Evolutionary conservation across 2,113 vertebrate genomes (phyloP).

Genomic region (Tychaedon coryphoeus): DNA sequence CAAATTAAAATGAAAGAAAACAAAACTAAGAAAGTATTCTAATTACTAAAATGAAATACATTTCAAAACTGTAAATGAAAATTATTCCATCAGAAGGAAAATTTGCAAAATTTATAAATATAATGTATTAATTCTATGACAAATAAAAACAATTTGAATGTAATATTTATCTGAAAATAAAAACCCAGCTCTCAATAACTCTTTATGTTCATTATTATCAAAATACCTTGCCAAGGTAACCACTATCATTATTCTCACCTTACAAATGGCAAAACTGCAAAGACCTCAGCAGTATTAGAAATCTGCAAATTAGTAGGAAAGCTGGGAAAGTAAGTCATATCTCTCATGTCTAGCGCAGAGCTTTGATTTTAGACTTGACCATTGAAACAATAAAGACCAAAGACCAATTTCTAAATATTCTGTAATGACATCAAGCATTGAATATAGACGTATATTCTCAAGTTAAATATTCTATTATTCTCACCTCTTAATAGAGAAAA

Average conservation of each 20-base stretch:
- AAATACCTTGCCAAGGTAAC: not conserved
- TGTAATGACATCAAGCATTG: not conserved
- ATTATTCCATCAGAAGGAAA: not conserved
- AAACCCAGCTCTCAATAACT: not conserved
- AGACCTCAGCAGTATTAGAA: not conserved
- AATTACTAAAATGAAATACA: not conserved
- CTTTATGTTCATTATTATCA: not conserved
- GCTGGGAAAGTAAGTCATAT: not conserved
- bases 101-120: not conserved
- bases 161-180: constrained; percentile 2
- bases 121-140: not conserved
- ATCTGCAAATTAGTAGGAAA: not conserved
- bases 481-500: not conserved
- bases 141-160: not conserved
- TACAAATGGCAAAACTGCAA: not conserved
- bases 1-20: not conserved
- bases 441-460: not conserved
- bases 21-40: not conserved
- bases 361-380: not conserved
- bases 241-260: not conserved
- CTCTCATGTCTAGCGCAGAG: not conserved
- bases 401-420: not conserved
- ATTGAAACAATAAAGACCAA: not conserved
- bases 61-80: not conserved
- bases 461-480: not conserved